A percentile compares a stretch with the other conserved stretches of the same genome.
Evolutionary conservation across 2,888 invertebrate species (phyloP).

Genomic region (Lithophane semibrunnea): DNA sequence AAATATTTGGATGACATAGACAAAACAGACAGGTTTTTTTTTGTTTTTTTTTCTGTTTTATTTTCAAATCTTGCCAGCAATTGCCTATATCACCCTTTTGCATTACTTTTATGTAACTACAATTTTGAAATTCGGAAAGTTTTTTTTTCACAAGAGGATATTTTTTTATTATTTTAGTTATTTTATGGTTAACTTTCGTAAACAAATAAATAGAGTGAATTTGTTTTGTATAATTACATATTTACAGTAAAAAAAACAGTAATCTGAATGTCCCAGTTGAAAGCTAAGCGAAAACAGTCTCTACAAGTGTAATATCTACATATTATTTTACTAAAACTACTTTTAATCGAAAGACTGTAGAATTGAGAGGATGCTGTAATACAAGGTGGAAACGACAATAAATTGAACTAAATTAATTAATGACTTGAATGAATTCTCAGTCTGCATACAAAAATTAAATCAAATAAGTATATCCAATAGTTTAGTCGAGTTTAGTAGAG

Average conservation of each 20-base stretch:
- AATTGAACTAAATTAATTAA: neutral
- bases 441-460: neutral
- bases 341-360: neutral
- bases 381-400: neutral
- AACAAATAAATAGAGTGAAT: constrained; percentile 54
- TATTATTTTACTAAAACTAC: no score
- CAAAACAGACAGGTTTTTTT: constrained; percentile 2
- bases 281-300: constrained; percentile 13
- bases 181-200: constrained; percentile 58
- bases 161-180: constrained; percentile 23
- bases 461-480: neutral
- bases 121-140: constrained; percentile 44
- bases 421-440: neutral
- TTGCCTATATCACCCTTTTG: constrained; percentile 1
- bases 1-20: constrained; percentile 20
- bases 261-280: neutral
- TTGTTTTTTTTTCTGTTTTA: neutral
- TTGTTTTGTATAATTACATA: constrained; percentile 40
- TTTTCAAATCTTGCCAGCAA: neutral
- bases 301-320: neutral
- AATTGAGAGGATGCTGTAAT: neutral
- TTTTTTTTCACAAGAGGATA: neutral
- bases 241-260: constrained; percentile 33
- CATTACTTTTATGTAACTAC: constrained; percentile 5
- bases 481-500: no score